Base-by-base conservation (phyloP, 2,888 invertebrate species). In the Eilema griseolum region DNA sequence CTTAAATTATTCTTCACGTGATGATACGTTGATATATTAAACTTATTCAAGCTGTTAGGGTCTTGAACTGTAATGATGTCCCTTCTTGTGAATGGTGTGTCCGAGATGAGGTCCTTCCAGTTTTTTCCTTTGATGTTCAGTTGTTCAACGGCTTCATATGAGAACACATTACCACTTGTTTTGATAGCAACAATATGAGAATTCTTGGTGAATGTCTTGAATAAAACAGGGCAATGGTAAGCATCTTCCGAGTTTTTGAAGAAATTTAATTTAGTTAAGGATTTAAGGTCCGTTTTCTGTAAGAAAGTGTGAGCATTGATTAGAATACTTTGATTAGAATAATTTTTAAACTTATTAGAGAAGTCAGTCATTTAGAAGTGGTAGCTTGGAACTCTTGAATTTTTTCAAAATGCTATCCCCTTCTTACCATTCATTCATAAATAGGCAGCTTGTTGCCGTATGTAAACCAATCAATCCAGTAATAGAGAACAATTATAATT, bases 51-150 rank as follows among this genome's bases (percentile, higher is more conserved):
- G 90, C 98, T 96, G 69, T 96, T 97, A 0, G 99, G 99, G 92
- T 99, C 97, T 87, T 99, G 99, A 83, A 99, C 96, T 0, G 97
- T 97, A 71, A 99, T 98, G 12, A 99, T 97, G 89, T 99, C 99
- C 85, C 96, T 97, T 76, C 98, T 96, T 20, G 96, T 96, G 90
- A 99, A 99, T 0, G 98, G 97, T 77, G 97, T 97, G 89, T 99
- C 99, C 78, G 97, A 97, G 16, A 99, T 95, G 56, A 99, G 96
- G 94, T 99, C 99, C 86, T 98, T 98, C 97, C 98, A 99, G 88
- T 98, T 98, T 83, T 98, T 98, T 1, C 98, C 97, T 92, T 99
- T 99, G 67, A 99, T 97, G 89, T 99, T 99, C 57, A 99, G 96
- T 86, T 99, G 98, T 83, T 99, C 99, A 59, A 99, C 96, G 0